These are phyloP conservation scores for Clavelina lepadiformis DNA, from an alignment of 23 tunicate species.

Conservation along the genomic window DNA sequence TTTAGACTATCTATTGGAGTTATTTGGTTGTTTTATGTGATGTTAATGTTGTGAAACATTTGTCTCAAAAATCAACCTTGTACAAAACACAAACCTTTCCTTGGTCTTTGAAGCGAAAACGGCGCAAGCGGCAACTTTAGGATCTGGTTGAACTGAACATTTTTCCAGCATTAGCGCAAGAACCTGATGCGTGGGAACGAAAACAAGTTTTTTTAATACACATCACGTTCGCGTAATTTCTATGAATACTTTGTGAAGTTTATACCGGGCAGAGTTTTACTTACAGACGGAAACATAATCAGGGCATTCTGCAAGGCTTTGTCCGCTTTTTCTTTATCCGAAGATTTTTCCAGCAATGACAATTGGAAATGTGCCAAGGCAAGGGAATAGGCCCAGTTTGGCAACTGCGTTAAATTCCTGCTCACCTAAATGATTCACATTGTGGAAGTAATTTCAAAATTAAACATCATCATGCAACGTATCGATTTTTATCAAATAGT, in stretches of 20 bases:
- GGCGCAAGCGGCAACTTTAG: conserved; percentile 23
- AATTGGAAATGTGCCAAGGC: conserved; percentile 63
- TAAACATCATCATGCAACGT: neutral
- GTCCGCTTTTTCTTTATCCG: conserved; percentile 37
- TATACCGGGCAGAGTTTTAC: too few relatives aligned
- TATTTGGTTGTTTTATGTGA: neutral
- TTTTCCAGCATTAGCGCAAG: conserved; percentile 40
- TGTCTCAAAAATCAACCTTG: neutral
- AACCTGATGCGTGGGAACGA: conserved; percentile 21
- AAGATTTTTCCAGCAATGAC: neutral
- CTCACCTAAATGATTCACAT: conserved; percentile 32
- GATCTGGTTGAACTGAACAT: conserved; percentile 77
- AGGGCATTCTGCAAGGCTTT: conserved; percentile 50
- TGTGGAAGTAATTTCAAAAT: neutral
- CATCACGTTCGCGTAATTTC: neutral
- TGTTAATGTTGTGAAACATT: too few relatives aligned
- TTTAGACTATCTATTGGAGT: neutral
- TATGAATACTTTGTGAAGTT: too few relatives aligned
- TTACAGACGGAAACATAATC: conserved; percentile 79
- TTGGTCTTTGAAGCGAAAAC: conserved; percentile 43
- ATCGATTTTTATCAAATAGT: neutral
- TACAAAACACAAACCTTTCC: conserved; percentile 34
- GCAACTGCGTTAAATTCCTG: conserved; percentile 59
- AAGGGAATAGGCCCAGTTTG: conserved; percentile 83
- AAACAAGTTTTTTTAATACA: neutral